Evolutionary conservation across 2,113 vertebrate species (phyloP).

Genomic region (Camelus dromedarius): DNA sequence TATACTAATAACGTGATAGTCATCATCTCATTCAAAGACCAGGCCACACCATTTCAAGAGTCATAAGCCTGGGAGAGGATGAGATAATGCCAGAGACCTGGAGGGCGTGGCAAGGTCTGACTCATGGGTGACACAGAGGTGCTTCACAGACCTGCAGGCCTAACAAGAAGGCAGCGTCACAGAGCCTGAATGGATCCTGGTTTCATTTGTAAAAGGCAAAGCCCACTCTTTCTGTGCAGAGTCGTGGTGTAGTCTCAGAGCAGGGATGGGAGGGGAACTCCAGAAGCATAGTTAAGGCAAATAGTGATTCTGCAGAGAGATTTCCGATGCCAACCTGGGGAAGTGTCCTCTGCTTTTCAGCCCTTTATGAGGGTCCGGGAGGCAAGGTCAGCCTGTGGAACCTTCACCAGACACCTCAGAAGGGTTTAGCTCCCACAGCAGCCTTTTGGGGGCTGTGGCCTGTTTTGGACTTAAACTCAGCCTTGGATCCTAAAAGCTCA

Average conservation of each 20-base stretch:
- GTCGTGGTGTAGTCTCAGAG: rapidly evolving
- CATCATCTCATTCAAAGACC: not conserved
- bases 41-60: not conserved
- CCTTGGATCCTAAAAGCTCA: not conserved
- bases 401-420: not conserved
- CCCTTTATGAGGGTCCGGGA: not conserved
- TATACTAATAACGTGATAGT: not conserved
- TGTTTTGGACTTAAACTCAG: not conserved
- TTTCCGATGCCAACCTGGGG: not conserved
- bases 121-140: not conserved
- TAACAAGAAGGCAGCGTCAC: not conserved
- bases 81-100: not conserved
- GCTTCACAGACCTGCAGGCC: not conserved
- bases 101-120: constrained; percentile 39
- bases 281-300: not conserved
- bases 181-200: not conserved
- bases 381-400: not conserved
- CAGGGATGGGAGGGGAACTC: not conserved
- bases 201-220: not conserved
- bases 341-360: not conserved
- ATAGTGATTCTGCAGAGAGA: not conserved
- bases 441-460: not conserved
- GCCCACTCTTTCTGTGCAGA: rapidly evolving
- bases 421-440: not conserved
- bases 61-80: not conserved